Conservation (phyloP, 2,888 invertebrate species). For the Thymelicus acteon region DNA sequence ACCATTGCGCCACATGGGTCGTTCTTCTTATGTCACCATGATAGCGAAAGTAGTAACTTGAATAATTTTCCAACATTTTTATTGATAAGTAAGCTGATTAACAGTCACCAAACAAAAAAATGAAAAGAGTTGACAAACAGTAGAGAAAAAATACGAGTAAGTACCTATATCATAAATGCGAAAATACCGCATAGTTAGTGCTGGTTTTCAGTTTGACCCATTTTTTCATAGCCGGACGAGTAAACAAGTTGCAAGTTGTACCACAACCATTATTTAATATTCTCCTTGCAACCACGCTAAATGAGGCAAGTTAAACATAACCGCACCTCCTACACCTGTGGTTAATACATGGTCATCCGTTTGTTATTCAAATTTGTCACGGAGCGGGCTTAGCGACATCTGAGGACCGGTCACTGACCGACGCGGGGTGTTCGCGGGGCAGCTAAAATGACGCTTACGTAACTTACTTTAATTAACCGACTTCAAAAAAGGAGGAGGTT, state of each 20-base stretch:
- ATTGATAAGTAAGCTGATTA: too few species aligned
- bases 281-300: not conserved
- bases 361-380: conserved; percentile 38
- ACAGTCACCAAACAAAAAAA: not conserved
- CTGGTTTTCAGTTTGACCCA: not conserved
- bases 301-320: conserved; percentile 22
- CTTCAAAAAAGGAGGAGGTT: too few species aligned
- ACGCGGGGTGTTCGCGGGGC: conserved; percentile 29
- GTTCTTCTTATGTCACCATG: too few species aligned
- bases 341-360: conserved; percentile 33
- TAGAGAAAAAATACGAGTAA: too few species aligned
- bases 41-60: too few species aligned
- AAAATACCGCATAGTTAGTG: not conserved
- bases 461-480: too few species aligned
- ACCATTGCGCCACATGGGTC: too few species aligned
- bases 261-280: not conserved
- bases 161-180: not conserved
- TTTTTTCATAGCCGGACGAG: not conserved
- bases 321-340: conserved; percentile 30
- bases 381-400: conserved; percentile 23
- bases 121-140: too few species aligned
- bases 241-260: not conserved
- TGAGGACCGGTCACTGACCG: conserved; percentile 34
- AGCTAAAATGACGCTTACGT: conserved; percentile 29
- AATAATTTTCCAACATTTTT: too few species aligned